A percentile compares a stretch with the other conserved stretches of the same genome.
These are phyloP conservation scores for Synergus laeviventris DNA, from an alignment of 2,888 invertebrate genomes.

Conservation along the genomic window DNA sequence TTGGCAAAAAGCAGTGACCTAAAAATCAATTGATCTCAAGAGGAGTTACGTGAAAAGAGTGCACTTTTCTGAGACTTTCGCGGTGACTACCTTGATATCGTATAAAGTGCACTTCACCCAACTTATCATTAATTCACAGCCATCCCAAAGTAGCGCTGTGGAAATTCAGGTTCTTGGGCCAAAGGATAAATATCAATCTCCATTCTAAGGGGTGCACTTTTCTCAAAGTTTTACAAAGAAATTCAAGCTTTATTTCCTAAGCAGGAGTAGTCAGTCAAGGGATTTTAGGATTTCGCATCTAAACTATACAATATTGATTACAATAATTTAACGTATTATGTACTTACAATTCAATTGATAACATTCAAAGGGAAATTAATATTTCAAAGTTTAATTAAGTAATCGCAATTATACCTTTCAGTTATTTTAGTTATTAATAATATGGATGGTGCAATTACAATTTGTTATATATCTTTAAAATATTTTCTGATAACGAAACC, in stretches of 20 bases:
- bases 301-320: background rate
- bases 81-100: background rate
- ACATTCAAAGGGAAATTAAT: too few relatives aligned
- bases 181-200: constrained; percentile 31
- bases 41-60: background rate
- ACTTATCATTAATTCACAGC: constrained; percentile 36
- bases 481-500: too few relatives aligned
- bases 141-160: constrained; percentile 25
- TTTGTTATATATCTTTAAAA: too few relatives aligned
- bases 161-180: constrained; percentile 22
- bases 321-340: too few relatives aligned
- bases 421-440: too few relatives aligned
- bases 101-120: constrained; percentile 35
- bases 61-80: constrained; percentile 1
- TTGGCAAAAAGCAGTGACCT: background rate
- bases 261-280: background rate
- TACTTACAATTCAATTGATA: too few relatives aligned
- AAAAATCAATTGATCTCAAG: background rate
- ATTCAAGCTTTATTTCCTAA: constrained; percentile 14
- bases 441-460: too few relatives aligned
- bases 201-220: constrained; percentile 19
- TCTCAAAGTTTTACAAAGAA: constrained; percentile 12
- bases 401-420: too few relatives aligned
- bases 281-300: background rate
- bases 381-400: too few relatives aligned